Evolutionary conservation across 2,113 vertebrate species (phyloP), one percentile per base, ranked within the genome.

Genomic region (Scomber colias): DNA sequence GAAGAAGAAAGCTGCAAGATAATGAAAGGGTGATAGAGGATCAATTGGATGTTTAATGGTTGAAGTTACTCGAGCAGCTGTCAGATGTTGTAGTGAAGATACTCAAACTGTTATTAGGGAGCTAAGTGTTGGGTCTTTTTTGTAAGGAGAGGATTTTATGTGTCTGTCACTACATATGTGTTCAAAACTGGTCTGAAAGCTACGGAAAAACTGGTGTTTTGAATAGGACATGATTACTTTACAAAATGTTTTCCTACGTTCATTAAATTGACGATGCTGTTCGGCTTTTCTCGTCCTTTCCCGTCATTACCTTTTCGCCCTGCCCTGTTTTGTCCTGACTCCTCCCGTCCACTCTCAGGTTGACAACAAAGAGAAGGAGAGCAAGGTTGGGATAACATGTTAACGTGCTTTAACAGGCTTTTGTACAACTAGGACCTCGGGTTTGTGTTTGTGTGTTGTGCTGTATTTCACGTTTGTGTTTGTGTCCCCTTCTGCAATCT

Each of bases 291-390:
- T 9, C 9, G 9, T 40, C 35, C 31, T 35, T 21, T 65, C 12
- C 40, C 49, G 62, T 50, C 19, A 1, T 53, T 44, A n/a, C 24
- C 21, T 35, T 56, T n/a, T 68, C 16, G 46, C 66, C 31, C 19
- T 31, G 4, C 71, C 74, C 0, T 40, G 61, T 35, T 9, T 9
- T 16, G 2, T 27, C 10, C 6, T 46, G 8, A 71, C 44, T 56
- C n/a, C 16, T 75, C 66, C 59, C 0, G 35, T 71, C 16, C 15
- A 5, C 19, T 60, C 71, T 61, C 75, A 94, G 94, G 71, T 83
- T 81, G 93, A 95, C 91, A 95, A 94, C 90, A 94, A 92, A 74
- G 89, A 93, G 31, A 93, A 89, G 64, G 93, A 95, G 65, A 62
- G 89, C 2, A 87, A 94, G 94, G 94, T 95, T 69, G 85, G 94